Percentiles rank a stretch among this genome's conserved stretches.
phyloP scores from a whole-genome alignment of 2,113 vertebrate species.

The Ammodytes dubius region DNA sequence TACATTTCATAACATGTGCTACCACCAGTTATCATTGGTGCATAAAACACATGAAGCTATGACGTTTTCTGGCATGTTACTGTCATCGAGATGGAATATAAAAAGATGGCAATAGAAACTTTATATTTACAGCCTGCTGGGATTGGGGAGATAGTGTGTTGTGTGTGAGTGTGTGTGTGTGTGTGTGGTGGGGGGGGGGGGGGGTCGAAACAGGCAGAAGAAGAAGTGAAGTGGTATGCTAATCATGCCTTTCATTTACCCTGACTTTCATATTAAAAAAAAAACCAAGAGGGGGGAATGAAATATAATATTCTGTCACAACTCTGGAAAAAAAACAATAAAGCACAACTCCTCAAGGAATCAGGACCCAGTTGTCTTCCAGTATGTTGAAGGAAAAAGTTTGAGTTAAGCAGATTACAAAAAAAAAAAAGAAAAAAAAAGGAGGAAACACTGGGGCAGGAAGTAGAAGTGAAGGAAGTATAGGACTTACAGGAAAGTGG shows the following conservation, averaged over 20 bases:
- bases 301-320: conserved; percentile 82
- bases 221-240: conserved; percentile 66
- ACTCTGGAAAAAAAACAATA: conserved; percentile 68
- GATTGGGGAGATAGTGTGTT: neutral
- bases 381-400: conserved; percentile 50
- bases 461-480: conserved; percentile 82
- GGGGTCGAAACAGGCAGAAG: conserved; percentile 16
- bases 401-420: conserved; percentile 55
- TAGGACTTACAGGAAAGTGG: conserved; percentile 94
- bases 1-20: neutral
- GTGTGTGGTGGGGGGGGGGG: neutral
- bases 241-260: conserved; percentile 80
- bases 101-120: conserved; percentile 37
- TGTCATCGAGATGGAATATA: conserved; percentile 26
- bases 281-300: conserved; percentile 68
- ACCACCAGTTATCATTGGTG: neutral
- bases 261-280: conserved; percentile 77
- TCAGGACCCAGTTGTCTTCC: conserved; percentile 72
- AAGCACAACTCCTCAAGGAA: conserved; percentile 66
- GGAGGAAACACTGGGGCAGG: conserved; percentile 40
- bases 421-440: conserved; percentile 24
- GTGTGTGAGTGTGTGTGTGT: too few relatives aligned
- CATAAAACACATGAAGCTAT: conserved; percentile 7
- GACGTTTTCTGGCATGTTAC: neutral
- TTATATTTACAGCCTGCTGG: conserved; percentile 66